Conservation (phyloP, 2,797 vertebrate genomes). For the Sebastes vulpes region DNA sequence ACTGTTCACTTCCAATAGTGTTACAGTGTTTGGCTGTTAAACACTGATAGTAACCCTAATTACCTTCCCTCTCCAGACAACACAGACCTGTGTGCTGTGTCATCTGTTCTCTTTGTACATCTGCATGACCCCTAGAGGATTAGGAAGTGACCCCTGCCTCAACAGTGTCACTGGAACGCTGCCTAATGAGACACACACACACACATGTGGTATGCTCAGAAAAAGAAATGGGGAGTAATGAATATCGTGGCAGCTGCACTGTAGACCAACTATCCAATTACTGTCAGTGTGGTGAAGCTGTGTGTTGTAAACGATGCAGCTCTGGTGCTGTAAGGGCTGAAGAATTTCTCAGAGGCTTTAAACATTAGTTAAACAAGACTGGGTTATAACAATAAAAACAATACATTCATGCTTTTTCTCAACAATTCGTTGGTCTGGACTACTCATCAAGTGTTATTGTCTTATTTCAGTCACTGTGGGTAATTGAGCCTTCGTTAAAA, state of each 20-base stretch:
- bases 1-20: constrained; percentile 5
- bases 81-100: constrained; percentile 61
- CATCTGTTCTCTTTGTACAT: constrained; percentile 65
- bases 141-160: constrained; percentile 57
- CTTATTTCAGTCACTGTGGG: background rate
- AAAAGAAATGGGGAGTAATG: constrained; percentile 40
- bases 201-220: background rate
- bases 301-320: constrained; percentile 32
- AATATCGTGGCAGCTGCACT: constrained; percentile 42
- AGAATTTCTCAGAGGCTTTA: constrained; percentile 5
- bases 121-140: constrained; percentile 53
- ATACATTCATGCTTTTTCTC: background rate
- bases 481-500: background rate
- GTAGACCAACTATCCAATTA: constrained; percentile 54
- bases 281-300: constrained; percentile 14
- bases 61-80: constrained; percentile 58
- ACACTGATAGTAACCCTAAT: constrained; percentile 70
- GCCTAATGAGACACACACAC: constrained; percentile 69
- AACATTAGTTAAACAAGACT: background rate
- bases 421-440: background rate
- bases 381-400: background rate
- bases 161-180: constrained; percentile 42
- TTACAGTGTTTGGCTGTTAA: constrained; percentile 51
- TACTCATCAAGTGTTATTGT: background rate
- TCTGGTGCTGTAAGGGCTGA: background rate